These are phyloP conservation scores for Drosophila anomelani DNA, from an alignment of 2,888 invertebrate genomes.

Conservation along the genomic window DNA sequence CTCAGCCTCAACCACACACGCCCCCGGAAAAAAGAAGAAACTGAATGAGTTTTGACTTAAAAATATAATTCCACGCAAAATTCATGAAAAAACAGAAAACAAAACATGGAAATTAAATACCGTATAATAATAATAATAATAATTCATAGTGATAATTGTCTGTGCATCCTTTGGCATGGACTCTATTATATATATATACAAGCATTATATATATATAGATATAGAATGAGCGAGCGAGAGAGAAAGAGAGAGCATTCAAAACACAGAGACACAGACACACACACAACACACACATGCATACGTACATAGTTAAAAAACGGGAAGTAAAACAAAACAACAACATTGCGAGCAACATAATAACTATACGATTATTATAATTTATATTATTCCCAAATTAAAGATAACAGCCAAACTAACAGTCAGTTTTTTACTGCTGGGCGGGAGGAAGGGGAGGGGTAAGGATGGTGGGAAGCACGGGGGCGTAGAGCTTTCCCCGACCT, in stretches of 20 bases:
- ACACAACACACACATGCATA: constrained; percentile 50
- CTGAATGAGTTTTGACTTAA: constrained; percentile 77
- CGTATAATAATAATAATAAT: constrained; percentile 59
- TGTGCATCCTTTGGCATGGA: constrained; percentile 49
- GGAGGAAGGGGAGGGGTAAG: constrained; percentile 6
- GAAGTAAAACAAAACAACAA: constrained; percentile 75
- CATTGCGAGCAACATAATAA: constrained; percentile 74
- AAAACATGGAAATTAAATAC: constrained; percentile 50
- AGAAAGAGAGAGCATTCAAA: constrained; percentile 57
- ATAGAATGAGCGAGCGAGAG: constrained; percentile 20
- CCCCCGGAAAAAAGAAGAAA: constrained; percentile 46
- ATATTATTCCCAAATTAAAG: constrained; percentile 83
- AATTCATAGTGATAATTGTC: constrained; percentile 66
- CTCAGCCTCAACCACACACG: constrained; percentile 11
- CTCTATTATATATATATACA: constrained; percentile 46
- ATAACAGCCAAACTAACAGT: constrained; percentile 74
- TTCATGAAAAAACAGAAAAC: constrained; percentile 39
- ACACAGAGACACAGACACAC: constrained; percentile 46
- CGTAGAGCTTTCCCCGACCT: constrained; percentile 42
- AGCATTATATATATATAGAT: constrained; percentile 33
- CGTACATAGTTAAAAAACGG: constrained; percentile 64
- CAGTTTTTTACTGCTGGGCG: constrained; percentile 25
- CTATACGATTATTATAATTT: constrained; percentile 79
- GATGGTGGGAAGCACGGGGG: constrained; percentile 18
- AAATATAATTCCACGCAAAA: constrained; percentile 61